Base-by-base conservation (phyloP, 2,797 vertebrate species). In the Parauchenoglanis punctatus region DNA sequence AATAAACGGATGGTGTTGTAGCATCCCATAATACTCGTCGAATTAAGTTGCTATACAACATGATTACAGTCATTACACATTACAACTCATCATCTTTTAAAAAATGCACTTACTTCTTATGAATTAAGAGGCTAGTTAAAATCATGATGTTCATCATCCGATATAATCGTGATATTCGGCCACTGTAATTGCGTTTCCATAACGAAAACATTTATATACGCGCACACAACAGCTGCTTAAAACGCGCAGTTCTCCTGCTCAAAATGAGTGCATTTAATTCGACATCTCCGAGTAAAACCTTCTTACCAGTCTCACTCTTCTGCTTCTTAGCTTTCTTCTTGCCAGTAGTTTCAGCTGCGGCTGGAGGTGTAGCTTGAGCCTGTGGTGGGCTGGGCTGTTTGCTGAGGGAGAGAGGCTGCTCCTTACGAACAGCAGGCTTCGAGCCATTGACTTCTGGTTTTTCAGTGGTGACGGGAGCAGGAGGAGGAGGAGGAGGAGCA, bases 321-420 rank as follows among this genome's bases (percentile, higher is more conserved):
- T 96, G 96, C 93, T 99, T 99, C 94, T 98, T 99, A 31, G 97
- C 96, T 92, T 96, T 94, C 93, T 97, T 99, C 93, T 96, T 98
- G 91, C 97, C 97, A 91, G 94, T 92, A 90, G 92, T 91, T 83
- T 95, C 93, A 44, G 89, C 12, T 49, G 78, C 23, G 18, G 84
- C 70, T 81, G 94, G 94, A 85, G 89, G 84, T 86, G 92, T 88
- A 89, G 92, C 87, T 86, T 91, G 93, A 84, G 92, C 84, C 72
- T 96, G 94, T 25, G 96, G 96, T 59, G 96, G 95, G 87, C 94
- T 97, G 88, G 96, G 95, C 90, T 97, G 96, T 93, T 98, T 98
- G 90, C 92, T 96, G 87, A 96, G 94, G 91, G 96, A 94, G 89
- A 94, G 91, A 61, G 96, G 92, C 72, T 95, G 92, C 87, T 96